A percentile compares a stretch with the other conserved stretches of the same genome.
phyloP scores from a whole-genome alignment of 2,888 invertebrate species.

The Drosophila merina region DNA sequence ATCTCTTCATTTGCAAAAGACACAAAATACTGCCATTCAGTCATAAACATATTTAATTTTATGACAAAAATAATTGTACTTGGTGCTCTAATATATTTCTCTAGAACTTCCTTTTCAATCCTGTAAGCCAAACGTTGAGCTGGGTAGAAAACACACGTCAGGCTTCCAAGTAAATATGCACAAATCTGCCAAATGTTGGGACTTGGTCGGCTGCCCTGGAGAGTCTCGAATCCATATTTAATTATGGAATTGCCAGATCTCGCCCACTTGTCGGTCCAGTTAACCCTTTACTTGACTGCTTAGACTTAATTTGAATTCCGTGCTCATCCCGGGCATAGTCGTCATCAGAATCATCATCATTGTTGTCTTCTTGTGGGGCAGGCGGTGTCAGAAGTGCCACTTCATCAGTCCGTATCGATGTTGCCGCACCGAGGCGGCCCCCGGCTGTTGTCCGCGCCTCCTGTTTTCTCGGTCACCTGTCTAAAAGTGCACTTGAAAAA shows the following conservation, averaged over 20 bases:
- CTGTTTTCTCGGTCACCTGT: conserved; percentile 50
- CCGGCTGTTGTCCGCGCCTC: conserved; percentile 34
- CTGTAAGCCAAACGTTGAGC: not conserved
- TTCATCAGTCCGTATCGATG: conserved; percentile 77
- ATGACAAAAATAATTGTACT: too few species aligned
- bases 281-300: conserved; percentile 50
- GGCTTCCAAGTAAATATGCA: conserved; percentile 41
- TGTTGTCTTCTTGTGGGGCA: conserved; percentile 10
- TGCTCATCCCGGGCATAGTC: conserved; percentile 68
- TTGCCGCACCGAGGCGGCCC: conserved; percentile 42
- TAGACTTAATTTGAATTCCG: conserved; percentile 71
- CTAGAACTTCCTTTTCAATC: not conserved
- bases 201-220: conserved; percentile 32
- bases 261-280: conserved; percentile 44
- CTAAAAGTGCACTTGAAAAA: not conserved
- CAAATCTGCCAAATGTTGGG: conserved; percentile 62
- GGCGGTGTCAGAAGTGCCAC: conserved; percentile 65
- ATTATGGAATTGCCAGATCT: conserved; percentile 48
- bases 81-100: not conserved
- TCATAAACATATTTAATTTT: too few species aligned
- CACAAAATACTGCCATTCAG: too few species aligned
- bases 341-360: conserved; percentile 37
- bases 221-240: conserved; percentile 68
- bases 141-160: not conserved
- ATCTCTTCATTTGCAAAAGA: too few species aligned